Evolutionary conservation across 2,797 vertebrate species (phyloP), one percentile per base, ranked within the genome.

Genomic region (Pachyuromys duprasi): DNA sequence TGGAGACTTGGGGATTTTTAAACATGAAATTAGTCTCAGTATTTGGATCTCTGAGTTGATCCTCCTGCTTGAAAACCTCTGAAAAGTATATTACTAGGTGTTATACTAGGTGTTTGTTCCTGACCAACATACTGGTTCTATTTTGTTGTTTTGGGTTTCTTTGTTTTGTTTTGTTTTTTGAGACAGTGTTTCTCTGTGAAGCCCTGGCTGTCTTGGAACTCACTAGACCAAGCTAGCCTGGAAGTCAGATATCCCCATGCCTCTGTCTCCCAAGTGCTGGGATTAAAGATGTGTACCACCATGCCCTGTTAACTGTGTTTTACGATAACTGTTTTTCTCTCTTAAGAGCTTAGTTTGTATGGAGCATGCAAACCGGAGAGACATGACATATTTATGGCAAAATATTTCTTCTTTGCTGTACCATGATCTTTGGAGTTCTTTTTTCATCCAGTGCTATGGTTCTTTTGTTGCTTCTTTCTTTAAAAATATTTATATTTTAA

Each of bases 331-430:
- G 11, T 33, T 63, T 33, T 45, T 63, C 63, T 15, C 81, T 20
- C 65, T 83, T 63, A 28, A 1, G 86, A 3, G 76, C 75, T 69
- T 45, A 60, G 28, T 92, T 90, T 93, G 42, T 83, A 92, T 42
- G 39, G 22, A 2, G 2, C 22, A 22, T 84, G 12, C 14, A 78
- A 18, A 90, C 63, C 89, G 91, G 78, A 11, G 31, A 84, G 63
- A 67, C 28, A 67, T 67, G 18, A 3, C 2, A 12, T 65, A 84
- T 69, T 69, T 84, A 33, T 81, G 24, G 45, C 84, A 36, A 95
- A 90, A 72, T 62, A 53, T 62, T 90, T 39, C 65, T 94, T 81
- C 92, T 94, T 55, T 24, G 53, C 4, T 79, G 13, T 80, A 55
- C 36, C 15, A 18, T 87, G 20, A 83, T 89, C 65, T 93, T 53